Percentiles rank a stretch among this genome's conserved stretches.
Evolutionary conservation across 2,113 vertebrate species (phyloP).

Genomic region (Noturus placidus): DNA sequence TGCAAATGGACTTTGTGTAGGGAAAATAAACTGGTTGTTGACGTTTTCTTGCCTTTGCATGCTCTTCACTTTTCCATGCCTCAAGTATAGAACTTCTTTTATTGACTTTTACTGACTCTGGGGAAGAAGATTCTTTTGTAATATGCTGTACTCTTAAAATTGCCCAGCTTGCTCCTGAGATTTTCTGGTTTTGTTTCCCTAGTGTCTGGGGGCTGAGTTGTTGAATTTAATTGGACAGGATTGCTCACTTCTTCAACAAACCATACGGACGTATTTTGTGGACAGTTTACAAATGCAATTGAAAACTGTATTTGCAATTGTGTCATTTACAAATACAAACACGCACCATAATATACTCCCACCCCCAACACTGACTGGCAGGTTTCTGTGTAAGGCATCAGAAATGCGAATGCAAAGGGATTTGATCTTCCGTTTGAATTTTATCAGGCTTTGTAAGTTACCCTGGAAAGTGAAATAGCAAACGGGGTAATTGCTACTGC

Average conservation of each 20-base stretch:
- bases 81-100: slow-evolving; percentile 44
- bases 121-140: slow-evolving; percentile 40
- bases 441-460: no score
- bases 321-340: no score
- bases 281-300: no score
- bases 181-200: slow-evolving; percentile 52
- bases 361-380: no score
- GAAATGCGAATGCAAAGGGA: no score
- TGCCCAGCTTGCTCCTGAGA: slow-evolving; percentile 45
- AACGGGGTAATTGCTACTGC: no score
- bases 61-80: neutral
- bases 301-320: no score
- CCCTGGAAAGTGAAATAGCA: no score
- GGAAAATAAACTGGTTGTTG: neutral
- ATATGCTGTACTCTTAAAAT: slow-evolving; percentile 48
- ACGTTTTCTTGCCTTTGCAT: neutral
- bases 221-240: slow-evolving; percentile 38
- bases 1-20: neutral
- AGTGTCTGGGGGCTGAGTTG: slow-evolving; percentile 26
- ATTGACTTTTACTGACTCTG: slow-evolving; percentile 41
- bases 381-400: no score
- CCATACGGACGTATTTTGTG: neutral
- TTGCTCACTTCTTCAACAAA: slow-evolving; percentile 21
- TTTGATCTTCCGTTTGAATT: no score
- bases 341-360: no score